Conservation (phyloP, 1,140 invertebrate genomes). For the Caenorhabditis remanei region DNA sequence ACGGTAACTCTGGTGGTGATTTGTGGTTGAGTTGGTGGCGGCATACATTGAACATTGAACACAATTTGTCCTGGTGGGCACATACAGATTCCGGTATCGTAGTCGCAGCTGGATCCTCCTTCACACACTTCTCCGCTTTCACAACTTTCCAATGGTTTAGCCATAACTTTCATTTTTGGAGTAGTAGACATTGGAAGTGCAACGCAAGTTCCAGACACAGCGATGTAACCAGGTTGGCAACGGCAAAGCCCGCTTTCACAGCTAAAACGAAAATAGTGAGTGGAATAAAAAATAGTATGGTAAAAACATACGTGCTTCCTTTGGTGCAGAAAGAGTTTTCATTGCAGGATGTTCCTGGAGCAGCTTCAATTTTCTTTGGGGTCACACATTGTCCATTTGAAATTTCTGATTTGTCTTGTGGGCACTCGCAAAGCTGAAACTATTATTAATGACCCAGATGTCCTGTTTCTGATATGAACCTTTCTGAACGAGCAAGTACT, state of each 20-base stretch:
- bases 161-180: conserved; percentile 32
- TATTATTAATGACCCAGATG: background rate
- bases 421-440: conserved; percentile 71
- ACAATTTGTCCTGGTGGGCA: conserved; percentile 65
- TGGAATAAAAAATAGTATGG: background rate
- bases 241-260: conserved; percentile 71
- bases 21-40: conserved; percentile 53
- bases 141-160: conserved; percentile 56
- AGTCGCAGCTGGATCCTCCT: conserved; percentile 67
- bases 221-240: conserved; percentile 70
- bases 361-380: conserved; percentile 59
- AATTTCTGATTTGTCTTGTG: conserved; percentile 70
- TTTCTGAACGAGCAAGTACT: conserved; percentile 66
- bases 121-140: conserved; percentile 64
- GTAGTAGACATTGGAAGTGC: conserved; percentile 64
- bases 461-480: background rate
- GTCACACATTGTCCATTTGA: conserved; percentile 70
- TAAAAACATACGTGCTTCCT: conserved; percentile 68
- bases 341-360: conserved; percentile 70
- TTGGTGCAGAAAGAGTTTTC: conserved; percentile 68
- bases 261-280: conserved; percentile 56
- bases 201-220: conserved; percentile 69
- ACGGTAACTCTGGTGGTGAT: conserved; percentile 14
- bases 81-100: conserved; percentile 66
- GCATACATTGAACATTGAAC: conserved; percentile 62